phyloP scores from a whole-genome alignment of 2,888 invertebrate genomes.

The Metellina segmentata region DNA sequence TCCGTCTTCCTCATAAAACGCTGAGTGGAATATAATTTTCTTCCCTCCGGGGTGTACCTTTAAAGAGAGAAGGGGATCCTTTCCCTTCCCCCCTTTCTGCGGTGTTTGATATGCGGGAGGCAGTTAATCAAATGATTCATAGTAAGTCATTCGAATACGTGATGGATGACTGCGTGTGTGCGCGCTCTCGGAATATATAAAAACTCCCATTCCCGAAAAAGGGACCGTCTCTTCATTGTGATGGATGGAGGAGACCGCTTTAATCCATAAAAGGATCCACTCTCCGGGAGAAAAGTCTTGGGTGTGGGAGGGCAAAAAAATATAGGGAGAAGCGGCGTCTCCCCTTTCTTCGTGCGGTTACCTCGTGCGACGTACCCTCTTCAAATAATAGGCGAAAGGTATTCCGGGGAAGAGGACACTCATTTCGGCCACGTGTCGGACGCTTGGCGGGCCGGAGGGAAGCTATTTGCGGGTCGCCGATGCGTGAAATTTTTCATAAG shows the following conservation, averaged over 20 bases:
- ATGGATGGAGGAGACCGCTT: conserved; percentile 73
- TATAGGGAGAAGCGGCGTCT: conserved; percentile 11
- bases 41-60: background rate
- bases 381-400: conserved; percentile 51
- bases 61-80: conserved; percentile 4
- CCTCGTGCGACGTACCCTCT: background rate
- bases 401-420: conserved; percentile 32
- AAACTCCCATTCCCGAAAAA: conserved; percentile 35
- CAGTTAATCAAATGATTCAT: conserved; percentile 76
- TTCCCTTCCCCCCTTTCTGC: background rate
- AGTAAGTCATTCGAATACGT: conserved; percentile 62
- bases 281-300: conserved; percentile 19
- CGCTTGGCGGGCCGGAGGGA: background rate
- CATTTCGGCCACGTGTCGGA: conserved; percentile 65
- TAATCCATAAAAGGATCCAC: conserved; percentile 55
- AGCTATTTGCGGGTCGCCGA: conserved; percentile 65
- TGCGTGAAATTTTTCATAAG: conserved; percentile 74
- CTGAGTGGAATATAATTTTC: conserved; percentile 73
- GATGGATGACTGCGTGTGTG: conserved; percentile 54
- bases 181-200: conserved; percentile 57
- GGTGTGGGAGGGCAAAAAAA: background rate
- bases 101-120: conserved; percentile 63
- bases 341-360: background rate
- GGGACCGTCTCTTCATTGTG: conserved; percentile 63
- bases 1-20: conserved; percentile 55